Percentiles rank a stretch among this genome's conserved stretches.
phyloP scores from a whole-genome alignment of 2,888 invertebrate genomes.

The Lampropteryx suffumata region DNA sequence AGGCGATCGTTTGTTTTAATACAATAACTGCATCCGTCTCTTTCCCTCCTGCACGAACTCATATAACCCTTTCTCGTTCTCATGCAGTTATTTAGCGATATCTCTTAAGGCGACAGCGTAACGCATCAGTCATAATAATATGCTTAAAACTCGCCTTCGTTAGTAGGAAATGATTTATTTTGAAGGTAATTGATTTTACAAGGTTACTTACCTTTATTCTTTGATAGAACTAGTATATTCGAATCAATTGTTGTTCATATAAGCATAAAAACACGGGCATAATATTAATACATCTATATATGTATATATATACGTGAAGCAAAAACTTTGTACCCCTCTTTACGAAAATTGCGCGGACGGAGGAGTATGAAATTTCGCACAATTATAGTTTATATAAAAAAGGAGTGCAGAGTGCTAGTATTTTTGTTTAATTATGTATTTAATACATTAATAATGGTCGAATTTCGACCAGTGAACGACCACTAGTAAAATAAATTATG shows the following conservation, averaged over 20 bases:
- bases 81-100: slow-evolving; percentile 62
- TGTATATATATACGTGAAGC: no score
- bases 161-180: slow-evolving; percentile 45
- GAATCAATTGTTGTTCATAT: slow-evolving; percentile 20
- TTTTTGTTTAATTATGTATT: no score
- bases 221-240: slow-evolving; percentile 23
- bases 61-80: slow-evolving; percentile 50
- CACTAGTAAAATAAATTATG: no score
- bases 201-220: slow-evolving; percentile 24
- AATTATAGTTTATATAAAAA: no score
- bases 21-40: slow-evolving; percentile 75
- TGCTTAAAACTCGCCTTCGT: slow-evolving; percentile 38
- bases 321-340: no score
- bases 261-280: slow-evolving; percentile 10
- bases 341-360: no score
- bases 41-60: slow-evolving; percentile 59
- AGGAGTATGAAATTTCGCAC: no score
- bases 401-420: no score
- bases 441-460: no score
- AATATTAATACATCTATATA: no score
- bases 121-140: slow-evolving; percentile 52
- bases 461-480: no score
- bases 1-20: slow-evolving; percentile 82
- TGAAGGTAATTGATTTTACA: slow-evolving; percentile 39
- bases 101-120: slow-evolving; percentile 72